These are phyloP conservation scores for Crotalus tigris DNA, from an alignment of 2,113 vertebrate species.

Conservation along the genomic window DNA sequence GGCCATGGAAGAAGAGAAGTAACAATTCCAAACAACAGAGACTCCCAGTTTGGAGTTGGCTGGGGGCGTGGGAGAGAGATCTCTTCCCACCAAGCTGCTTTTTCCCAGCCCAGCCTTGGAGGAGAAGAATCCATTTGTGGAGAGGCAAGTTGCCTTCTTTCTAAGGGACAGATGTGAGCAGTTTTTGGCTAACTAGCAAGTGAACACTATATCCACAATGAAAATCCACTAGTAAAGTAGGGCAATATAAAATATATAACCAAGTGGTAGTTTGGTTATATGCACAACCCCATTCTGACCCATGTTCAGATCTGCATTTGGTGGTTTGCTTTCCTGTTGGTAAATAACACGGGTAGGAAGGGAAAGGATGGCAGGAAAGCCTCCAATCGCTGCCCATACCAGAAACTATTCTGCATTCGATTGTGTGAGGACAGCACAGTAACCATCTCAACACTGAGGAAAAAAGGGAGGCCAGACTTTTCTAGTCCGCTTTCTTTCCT, in stretches of 20 bases:
- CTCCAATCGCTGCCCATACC: neutral
- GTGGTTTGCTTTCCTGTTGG: neutral
- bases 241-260: neutral
- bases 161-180: neutral
- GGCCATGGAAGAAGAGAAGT: neutral
- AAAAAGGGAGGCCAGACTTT: too few species aligned
- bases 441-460: neutral
- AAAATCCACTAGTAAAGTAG: neutral
- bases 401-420: neutral
- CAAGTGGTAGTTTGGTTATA: neutral
- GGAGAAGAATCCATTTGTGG: neutral
- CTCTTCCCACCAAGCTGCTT: neutral
- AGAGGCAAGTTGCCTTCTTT: neutral
- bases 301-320: neutral
- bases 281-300: neutral
- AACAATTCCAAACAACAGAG: neutral
- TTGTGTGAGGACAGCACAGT: neutral
- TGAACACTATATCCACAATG: neutral
- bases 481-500: too few species aligned
- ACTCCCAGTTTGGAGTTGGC: neutral
- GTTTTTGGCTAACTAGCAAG: neutral
- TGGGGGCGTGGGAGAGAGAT: neutral
- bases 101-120: neutral
- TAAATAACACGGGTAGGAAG: neutral
- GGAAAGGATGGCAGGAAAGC: neutral